Conservation (phyloP, 2,797 vertebrate genomes). For the Sylvilagus floridanus region DNA sequence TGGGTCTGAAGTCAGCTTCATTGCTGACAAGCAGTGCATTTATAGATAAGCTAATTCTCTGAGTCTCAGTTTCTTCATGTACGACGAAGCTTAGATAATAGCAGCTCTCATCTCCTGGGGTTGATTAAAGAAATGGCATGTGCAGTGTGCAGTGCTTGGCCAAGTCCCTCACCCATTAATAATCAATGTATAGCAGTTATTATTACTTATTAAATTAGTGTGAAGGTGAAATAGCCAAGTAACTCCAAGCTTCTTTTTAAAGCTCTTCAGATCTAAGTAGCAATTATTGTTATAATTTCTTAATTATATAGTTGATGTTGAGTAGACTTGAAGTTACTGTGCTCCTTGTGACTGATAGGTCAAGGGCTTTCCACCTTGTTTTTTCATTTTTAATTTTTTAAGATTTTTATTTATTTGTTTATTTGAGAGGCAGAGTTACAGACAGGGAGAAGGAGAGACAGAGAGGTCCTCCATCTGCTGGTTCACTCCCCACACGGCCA, state of each 20-base stretch:
- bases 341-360: neutral
- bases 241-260: constrained; percentile 21
- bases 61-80: constrained; percentile 53
- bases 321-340: neutral
- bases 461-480: no score
- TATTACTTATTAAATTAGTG: constrained; percentile 37
- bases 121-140: constrained; percentile 38
- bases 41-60: constrained; percentile 52
- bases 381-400: neutral
- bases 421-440: no score
- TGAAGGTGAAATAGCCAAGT: constrained; percentile 57
- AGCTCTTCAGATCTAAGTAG: constrained; percentile 15
- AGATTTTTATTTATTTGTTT: no score
- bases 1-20: neutral
- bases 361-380: neutral
- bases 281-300: neutral
- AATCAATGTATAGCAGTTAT: neutral
- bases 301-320: neutral
- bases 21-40: neutral
- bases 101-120: constrained; percentile 8
- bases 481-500: no score
- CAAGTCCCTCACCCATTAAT: neutral
- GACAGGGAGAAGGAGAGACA: no score
- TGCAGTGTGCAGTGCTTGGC: neutral
- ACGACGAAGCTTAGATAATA: constrained; percentile 53